phyloP scores from a whole-genome alignment of 2,888 invertebrate species.

The Mermis nigrescens region DNA sequence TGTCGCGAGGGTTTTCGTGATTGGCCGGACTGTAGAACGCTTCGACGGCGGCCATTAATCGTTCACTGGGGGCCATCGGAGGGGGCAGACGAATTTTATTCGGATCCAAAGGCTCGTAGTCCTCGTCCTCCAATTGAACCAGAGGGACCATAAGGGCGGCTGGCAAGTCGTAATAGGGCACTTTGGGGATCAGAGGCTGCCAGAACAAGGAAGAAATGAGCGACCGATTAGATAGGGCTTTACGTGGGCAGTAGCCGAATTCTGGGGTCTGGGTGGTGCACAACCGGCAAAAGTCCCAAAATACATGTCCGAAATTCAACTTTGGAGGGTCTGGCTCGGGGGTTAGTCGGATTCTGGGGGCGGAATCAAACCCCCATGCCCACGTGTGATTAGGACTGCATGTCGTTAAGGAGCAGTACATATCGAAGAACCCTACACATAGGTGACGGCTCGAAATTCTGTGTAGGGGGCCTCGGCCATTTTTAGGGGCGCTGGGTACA shows the following conservation, averaged over 20 bases:
- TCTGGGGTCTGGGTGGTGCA: not conserved
- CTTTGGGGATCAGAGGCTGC: constrained; percentile 57
- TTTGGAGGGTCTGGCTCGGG: too few species aligned
- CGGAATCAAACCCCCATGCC: too few species aligned
- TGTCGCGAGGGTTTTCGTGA: constrained; percentile 77
- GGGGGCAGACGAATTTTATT: constrained; percentile 73
- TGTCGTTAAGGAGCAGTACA: too few species aligned
- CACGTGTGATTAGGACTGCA: too few species aligned
- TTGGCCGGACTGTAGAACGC: constrained; percentile 85
- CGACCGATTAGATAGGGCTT: too few species aligned
- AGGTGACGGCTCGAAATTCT: too few species aligned
- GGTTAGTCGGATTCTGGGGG: not conserved
- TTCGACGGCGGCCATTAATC: constrained; percentile 75
- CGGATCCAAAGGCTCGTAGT: constrained; percentile 72
- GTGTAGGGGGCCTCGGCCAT: too few species aligned
- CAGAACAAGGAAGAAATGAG: too few species aligned
- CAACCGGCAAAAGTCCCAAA: too few species aligned
- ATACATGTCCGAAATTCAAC: too few species aligned
- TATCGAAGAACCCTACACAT: too few species aligned
- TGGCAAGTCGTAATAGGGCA: constrained; percentile 87
- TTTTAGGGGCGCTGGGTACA: too few species aligned
- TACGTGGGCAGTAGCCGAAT: not conserved
- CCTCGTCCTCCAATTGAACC: constrained; percentile 72
- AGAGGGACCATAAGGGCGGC: constrained; percentile 95
- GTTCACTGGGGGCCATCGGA: constrained; percentile 78